phyloP scores from a whole-genome alignment of 2,797 vertebrate genomes.

The Morus bassanus region DNA sequence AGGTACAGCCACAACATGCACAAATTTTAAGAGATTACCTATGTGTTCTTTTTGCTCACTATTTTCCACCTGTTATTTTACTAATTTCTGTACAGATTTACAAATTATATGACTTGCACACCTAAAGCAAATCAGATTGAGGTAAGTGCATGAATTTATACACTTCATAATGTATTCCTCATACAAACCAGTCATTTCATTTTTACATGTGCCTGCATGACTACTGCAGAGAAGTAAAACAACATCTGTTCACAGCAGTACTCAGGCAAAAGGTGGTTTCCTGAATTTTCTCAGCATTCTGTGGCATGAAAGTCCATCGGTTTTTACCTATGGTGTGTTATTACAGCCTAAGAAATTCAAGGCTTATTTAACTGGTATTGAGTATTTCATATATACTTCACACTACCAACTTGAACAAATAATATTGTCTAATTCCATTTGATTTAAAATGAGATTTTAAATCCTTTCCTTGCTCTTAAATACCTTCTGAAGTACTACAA shows the following conservation, averaged over 20 bases:
- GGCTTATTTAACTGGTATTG: background rate
- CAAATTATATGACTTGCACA: background rate
- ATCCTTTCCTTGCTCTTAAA: background rate
- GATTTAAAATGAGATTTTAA: background rate
- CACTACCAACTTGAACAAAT: background rate
- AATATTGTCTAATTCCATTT: background rate
- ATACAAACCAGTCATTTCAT: background rate
- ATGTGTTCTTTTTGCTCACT: background rate
- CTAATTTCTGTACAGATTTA: background rate
- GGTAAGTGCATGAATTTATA: background rate
- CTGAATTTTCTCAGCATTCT: background rate
- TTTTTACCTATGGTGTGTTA: background rate
- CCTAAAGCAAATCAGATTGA: background rate
- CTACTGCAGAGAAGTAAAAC: background rate
- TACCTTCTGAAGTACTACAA: background rate
- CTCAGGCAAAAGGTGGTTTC: background rate
- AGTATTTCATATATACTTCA: background rate
- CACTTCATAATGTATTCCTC: background rate
- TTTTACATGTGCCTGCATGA: background rate
- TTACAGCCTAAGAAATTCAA: background rate
- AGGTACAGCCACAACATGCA: background rate
- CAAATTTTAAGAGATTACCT: background rate
- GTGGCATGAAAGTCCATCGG: fast-evolving
- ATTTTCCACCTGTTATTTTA: background rate
- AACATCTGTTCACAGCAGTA: background rate